Conservation (phyloP, 2,888 invertebrate genomes). For the Noctua janthe region DNA sequence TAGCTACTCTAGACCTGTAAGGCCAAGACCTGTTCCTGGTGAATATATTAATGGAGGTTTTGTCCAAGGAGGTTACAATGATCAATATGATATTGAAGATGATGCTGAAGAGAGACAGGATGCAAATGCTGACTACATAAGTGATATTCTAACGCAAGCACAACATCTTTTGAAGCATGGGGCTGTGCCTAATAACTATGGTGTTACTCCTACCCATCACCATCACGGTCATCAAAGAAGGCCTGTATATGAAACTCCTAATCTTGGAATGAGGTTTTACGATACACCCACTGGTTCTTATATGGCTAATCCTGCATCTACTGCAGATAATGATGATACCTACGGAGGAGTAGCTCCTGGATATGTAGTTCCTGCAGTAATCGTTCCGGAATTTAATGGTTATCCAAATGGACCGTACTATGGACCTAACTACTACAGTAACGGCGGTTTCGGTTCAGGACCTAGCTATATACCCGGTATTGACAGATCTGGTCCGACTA, state of each 20-base stretch:
- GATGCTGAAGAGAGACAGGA: neutral
- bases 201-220: neutral
- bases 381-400: neutral
- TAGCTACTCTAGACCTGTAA: neutral
- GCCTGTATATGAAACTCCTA: neutral
- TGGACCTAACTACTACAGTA: neutral
- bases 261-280: neutral
- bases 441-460: neutral
- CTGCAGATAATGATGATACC: too few species aligned
- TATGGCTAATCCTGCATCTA: constrained; percentile 10
- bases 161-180: constrained; percentile 11
- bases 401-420: neutral
- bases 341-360: neutral
- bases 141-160: constrained; percentile 3
- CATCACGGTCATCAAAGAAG: neutral
- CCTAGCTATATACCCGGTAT: neutral
- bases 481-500: constrained; percentile 13
- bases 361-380: neutral
- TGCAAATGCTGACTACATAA: constrained; percentile 1
- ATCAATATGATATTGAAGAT: neutral
- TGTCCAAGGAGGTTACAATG: too few species aligned
- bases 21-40: neutral
- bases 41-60: neutral
- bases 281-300: neutral
- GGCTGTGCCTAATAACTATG: neutral